These are phyloP conservation scores for Dione vanillae DNA, from an alignment of 2,888 invertebrate species.

Conservation along the genomic window DNA sequence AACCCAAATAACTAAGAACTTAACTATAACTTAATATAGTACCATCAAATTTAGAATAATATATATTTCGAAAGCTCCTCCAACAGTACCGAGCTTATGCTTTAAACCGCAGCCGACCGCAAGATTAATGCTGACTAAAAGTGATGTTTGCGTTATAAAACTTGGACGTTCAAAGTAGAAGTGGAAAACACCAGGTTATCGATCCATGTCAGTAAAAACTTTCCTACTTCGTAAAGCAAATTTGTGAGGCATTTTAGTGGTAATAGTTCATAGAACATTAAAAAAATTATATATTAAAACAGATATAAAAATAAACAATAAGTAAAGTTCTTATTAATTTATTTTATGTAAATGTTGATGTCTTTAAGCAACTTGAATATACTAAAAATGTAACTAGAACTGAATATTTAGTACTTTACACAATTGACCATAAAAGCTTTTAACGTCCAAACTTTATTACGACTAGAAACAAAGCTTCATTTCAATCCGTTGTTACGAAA, in stretches of 20 bases:
- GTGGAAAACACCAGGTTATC: conserved; percentile 23
- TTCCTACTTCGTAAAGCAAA: conserved; percentile 8
- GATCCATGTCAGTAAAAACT: conserved; percentile 18
- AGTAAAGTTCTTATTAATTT: too few relatives aligned
- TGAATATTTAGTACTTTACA: conserved; percentile 5
- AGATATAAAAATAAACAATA: too few relatives aligned
- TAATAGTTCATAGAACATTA: neutral
- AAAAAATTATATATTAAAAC: too few relatives aligned
- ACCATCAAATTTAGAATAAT: conserved; percentile 9
- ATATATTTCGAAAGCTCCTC: neutral
- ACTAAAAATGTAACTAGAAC: conserved; percentile 3
- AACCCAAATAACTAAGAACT: neutral
- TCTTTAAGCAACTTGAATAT: neutral
- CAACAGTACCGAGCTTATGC: conserved; percentile 8
- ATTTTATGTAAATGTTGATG: neutral
- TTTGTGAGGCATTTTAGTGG: neutral
- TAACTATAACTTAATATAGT: too few relatives aligned
- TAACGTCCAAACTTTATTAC: conserved; percentile 22
- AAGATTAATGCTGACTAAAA: conserved; percentile 22
- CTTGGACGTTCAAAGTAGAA: conserved; percentile 16
- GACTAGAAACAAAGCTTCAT: conserved; percentile 16
- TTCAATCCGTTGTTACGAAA: conserved; percentile 6
- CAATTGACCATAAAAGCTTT: conserved; percentile 12
- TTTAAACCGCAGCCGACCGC: conserved; percentile 10
- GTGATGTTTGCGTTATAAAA: conserved; percentile 27